Percentiles rank a stretch among this genome's conserved stretches.
Evolutionary conservation across 2,797 vertebrate genomes (phyloP).

Genomic region (Alca torda): DNA sequence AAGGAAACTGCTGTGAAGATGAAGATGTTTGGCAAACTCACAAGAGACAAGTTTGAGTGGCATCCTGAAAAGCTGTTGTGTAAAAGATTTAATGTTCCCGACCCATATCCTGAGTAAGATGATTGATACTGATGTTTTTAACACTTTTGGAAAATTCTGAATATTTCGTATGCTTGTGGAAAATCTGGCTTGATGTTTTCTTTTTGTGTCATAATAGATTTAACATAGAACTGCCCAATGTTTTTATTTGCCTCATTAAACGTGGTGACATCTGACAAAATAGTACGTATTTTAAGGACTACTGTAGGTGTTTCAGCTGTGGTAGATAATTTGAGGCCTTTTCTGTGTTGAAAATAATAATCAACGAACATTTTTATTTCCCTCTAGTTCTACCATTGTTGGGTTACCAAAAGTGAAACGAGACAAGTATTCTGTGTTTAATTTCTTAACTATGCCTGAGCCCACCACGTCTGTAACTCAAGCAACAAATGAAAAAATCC

Average conservation of each 20-base stretch:
- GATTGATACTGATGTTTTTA: background rate
- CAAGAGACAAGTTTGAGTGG: conserved; percentile 91
- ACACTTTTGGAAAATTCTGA: background rate
- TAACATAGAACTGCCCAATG: background rate
- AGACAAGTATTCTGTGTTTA: conserved; percentile 96
- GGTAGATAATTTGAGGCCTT: background rate
- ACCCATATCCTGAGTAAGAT: conserved; percentile 90
- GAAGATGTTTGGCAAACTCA: conserved; percentile 96
- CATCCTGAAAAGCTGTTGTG: conserved; percentile 93
- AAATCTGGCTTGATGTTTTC: background rate
- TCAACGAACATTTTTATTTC: background rate
- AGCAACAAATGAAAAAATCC: conserved; percentile 13
- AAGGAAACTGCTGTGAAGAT: conserved; percentile 89
- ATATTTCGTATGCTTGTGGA: background rate
- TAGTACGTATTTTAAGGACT: background rate
- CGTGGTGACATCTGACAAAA: background rate
- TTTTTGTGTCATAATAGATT: background rate
- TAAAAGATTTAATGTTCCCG: conserved; percentile 92
- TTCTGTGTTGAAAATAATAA: background rate
- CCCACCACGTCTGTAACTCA: conserved; percentile 25
- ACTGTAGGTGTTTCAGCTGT: background rate
- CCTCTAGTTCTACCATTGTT: conserved; percentile 81
- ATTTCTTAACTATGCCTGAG: conserved; percentile 87
- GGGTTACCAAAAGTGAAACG: conserved; percentile 93
- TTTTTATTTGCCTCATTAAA: background rate